A percentile compares a stretch with the other conserved stretches of the same genome.
Conservation (phyloP, 2,888 invertebrate species). For the Merodon equestris region DNA sequence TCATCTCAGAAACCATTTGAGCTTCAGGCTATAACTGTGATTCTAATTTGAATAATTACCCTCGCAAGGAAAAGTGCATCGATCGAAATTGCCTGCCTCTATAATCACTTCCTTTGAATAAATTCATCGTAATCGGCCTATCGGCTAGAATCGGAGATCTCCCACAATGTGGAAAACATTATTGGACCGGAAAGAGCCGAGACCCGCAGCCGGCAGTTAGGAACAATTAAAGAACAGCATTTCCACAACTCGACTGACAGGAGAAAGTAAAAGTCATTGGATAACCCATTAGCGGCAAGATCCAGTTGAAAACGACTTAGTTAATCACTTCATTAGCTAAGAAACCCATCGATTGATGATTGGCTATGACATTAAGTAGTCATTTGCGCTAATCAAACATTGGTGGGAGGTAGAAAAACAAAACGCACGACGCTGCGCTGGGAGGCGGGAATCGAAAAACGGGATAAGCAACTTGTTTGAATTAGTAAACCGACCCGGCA, state of each 20-base stretch:
- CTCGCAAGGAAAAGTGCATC: too few relatives aligned
- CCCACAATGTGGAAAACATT: not conserved
- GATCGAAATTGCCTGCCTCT: too few relatives aligned
- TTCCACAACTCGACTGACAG: not conserved
- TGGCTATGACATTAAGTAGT: slow-evolving; percentile 6
- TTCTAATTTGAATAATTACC: too few relatives aligned
- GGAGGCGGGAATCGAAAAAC: not conserved
- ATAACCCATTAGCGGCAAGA: too few relatives aligned
- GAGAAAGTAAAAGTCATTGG: not conserved
- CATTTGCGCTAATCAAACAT: not conserved
- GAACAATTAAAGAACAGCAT: not conserved
- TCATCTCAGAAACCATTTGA: too few relatives aligned
- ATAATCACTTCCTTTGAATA: too few relatives aligned
- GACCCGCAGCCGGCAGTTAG: too few relatives aligned
- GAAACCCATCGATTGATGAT: slow-evolving; percentile 22
- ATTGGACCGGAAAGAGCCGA: not conserved
- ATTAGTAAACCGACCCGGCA: not conserved
- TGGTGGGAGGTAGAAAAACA: too few relatives aligned
- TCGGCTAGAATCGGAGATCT: not conserved
- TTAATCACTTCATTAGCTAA: slow-evolving; percentile 21
- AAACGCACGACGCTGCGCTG: too few relatives aligned
- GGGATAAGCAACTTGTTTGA: not conserved
- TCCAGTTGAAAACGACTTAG: not conserved
- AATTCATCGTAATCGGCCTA: too few relatives aligned
- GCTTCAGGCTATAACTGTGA: too few relatives aligned